Evolutionary conservation across 2,888 invertebrate genomes (phyloP).

Genomic region (Pachydiplax longipennis): DNA sequence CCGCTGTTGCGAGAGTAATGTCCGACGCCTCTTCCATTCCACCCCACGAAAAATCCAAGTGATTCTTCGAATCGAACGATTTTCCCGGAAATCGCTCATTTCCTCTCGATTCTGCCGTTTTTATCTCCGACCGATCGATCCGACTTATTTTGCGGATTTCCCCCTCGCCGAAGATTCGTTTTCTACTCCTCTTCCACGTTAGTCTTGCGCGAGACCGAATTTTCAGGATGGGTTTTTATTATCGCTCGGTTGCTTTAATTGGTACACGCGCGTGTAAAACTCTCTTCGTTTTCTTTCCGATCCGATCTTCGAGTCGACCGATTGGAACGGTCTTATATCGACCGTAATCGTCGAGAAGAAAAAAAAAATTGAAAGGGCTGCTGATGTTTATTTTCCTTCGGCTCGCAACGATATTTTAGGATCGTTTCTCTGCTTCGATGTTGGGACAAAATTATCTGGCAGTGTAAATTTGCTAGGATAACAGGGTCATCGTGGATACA

Average conservation of each 20-base stretch:
- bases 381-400: neutral
- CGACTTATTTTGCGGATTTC: neutral
- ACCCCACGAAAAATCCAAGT: neutral
- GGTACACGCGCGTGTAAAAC: conserved; percentile 13
- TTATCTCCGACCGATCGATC: neutral
- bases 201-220: neutral
- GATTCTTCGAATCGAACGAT: conserved; percentile 3
- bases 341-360: neutral
- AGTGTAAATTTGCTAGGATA: too few species aligned
- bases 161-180: neutral
- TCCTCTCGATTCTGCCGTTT: neutral
- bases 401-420: neutral
- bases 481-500: too few species aligned
- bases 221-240: neutral
- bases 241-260: conserved; percentile 13
- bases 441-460: too few species aligned
- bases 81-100: neutral
- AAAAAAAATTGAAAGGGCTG: neutral
- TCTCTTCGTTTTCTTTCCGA: conserved; percentile 9
- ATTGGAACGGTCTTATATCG: neutral
- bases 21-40: neutral
- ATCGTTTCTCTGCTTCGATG: too few species aligned
- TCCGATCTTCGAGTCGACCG: neutral
- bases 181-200: neutral
- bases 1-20: conserved; percentile 35